A percentile compares a stretch with the other conserved stretches of the same genome.
These are phyloP conservation scores for Euura saliciscinereae DNA, from an alignment of 1,140 invertebrate species.

Conservation along the genomic window DNA sequence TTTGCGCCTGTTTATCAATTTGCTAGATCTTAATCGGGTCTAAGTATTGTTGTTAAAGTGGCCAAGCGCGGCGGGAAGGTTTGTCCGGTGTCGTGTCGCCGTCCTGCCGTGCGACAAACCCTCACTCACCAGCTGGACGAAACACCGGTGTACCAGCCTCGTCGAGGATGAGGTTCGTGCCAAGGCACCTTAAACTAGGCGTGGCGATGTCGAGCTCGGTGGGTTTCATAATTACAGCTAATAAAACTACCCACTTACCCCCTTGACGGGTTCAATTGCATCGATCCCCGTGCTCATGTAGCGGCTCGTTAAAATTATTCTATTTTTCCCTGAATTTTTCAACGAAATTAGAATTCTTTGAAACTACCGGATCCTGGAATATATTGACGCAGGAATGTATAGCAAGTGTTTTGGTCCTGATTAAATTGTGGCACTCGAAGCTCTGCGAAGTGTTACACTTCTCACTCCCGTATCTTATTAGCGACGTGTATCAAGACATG, in stretches of 20 bases:
- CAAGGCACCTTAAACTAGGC: background rate
- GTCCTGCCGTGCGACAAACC: constrained; percentile 2
- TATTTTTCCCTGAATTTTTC: no score
- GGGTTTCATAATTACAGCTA: background rate
- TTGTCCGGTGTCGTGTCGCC: constrained; percentile 2
- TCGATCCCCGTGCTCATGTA: background rate
- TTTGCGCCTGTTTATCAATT: constrained; percentile 7
- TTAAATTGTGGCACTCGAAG: no score
- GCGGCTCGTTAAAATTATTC: no score
- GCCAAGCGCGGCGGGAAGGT: background rate
- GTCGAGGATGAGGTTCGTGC: background rate
- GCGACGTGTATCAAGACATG: no score
- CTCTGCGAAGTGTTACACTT: no score
- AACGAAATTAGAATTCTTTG: no score
- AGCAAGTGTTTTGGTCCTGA: no score
- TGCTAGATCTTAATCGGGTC: background rate
- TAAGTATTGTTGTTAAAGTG: background rate
- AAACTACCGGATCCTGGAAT: no score
- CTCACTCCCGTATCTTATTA: no score
- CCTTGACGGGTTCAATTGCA: background rate
- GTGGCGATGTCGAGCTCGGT: background rate
- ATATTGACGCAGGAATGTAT: no score
- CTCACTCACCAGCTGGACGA: background rate
- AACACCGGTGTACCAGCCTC: background rate
- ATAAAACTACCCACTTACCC: constrained; percentile 3